phyloP scores from a whole-genome alignment of 2,888 invertebrate genomes.

The Operophtera brumata region DNA sequence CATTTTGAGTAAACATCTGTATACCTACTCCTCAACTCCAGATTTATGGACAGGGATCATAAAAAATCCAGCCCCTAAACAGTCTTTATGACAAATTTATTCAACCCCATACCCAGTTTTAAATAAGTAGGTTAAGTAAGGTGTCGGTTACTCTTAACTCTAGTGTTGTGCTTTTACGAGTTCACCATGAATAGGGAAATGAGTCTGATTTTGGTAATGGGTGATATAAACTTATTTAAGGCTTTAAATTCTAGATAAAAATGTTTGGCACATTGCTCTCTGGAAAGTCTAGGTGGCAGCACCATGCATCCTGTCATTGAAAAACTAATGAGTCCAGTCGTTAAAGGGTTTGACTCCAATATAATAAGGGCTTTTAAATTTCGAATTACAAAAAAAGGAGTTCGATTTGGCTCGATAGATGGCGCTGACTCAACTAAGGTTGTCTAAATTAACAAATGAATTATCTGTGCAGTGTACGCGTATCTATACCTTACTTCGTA shows the following conservation, averaged over 20 bases:
- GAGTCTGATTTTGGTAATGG: slow-evolving; percentile 19
- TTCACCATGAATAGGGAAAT: slow-evolving; percentile 16
- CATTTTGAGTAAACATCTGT: slow-evolving; percentile 21
- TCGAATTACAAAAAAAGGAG: no score
- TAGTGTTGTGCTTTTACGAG: slow-evolving; percentile 18
- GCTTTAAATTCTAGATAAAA: background rate
- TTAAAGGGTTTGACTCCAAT: no score
- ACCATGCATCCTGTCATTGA: no score
- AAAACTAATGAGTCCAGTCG: no score
- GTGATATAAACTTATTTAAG: background rate
- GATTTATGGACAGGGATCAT: slow-evolving; percentile 39
- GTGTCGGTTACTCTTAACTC: slow-evolving; percentile 26
- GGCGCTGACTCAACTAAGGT: no score
- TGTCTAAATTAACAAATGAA: no score
- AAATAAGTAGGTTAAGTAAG: slow-evolving; percentile 31
- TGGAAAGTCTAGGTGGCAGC: no score
- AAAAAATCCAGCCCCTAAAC: slow-evolving; percentile 41
- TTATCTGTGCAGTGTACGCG: no score
- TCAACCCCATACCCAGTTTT: slow-evolving; percentile 31
- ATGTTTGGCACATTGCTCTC: no score
- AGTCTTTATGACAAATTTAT: slow-evolving; percentile 43
- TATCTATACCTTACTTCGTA: no score
- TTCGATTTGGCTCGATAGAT: no score
- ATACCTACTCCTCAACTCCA: slow-evolving; percentile 19
- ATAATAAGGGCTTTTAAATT: no score